Conservation (phyloP, 2,797 vertebrate genomes). For the Microcaecilia unicolor region DNA sequence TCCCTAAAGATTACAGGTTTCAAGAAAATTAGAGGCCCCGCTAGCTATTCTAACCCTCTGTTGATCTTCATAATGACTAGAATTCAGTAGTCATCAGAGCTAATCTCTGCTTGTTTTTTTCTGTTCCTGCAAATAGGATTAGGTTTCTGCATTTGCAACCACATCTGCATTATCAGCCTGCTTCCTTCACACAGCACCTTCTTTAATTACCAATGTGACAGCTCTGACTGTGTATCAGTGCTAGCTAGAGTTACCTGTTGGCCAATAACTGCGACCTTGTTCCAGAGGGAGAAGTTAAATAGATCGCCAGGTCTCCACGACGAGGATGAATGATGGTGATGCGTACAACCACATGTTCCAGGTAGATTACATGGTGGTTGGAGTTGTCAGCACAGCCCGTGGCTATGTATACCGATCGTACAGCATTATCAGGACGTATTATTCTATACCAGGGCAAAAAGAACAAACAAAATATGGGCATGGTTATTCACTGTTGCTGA, state of each 20-base stretch:
- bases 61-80: not conserved
- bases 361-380: conserved; percentile 90
- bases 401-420: conserved; percentile 94
- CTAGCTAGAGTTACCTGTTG: conserved; percentile 90
- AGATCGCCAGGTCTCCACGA: conserved; percentile 93
- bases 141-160: not conserved
- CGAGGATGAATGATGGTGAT: conserved; percentile 93
- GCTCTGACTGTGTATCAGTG: too few relatives aligned
- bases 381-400: conserved; percentile 87
- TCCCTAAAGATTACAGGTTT: not conserved
- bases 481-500: not conserved
- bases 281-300: conserved; percentile 94
- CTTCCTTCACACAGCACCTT: too few relatives aligned
- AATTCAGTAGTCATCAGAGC: not conserved
- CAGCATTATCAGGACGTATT: conserved; percentile 86
- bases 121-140: not conserved
- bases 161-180: too few relatives aligned
- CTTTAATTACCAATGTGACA: too few relatives aligned
- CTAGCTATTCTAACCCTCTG: not conserved
- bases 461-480: not conserved
- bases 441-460: too few relatives aligned
- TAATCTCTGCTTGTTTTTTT: not conserved
- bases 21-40: too few relatives aligned
- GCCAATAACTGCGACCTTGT: conserved; percentile 94
- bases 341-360: conserved; percentile 92